Conservation (phyloP, 2,888 invertebrate species). For the Empis stercorea region DNA sequence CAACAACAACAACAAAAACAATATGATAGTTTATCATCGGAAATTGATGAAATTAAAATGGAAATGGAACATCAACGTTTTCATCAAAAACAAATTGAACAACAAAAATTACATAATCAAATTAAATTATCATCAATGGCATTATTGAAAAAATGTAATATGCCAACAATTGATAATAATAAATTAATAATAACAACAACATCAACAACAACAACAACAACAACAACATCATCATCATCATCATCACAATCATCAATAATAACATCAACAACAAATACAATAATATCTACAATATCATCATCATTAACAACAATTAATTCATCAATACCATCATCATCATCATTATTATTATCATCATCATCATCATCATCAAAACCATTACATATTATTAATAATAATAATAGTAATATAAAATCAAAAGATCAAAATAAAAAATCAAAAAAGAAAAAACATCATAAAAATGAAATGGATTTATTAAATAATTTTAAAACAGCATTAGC, state of each 20-base stretch:
- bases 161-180: no score
- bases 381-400: slow-evolving; percentile 1
- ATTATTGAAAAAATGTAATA: no score
- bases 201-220: no score
- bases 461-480: slow-evolving; percentile 34
- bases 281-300: neutral
- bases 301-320: neutral
- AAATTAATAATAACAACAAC: neutral
- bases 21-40: slow-evolving; percentile 28
- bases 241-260: slow-evolving; percentile 2
- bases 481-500: slow-evolving; percentile 28
- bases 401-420: slow-evolving; percentile 13
- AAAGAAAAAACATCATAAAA: slow-evolving; percentile 30
- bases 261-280: slow-evolving; percentile 1
- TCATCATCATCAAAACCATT: slow-evolving; percentile 2
- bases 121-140: no score
- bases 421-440: slow-evolving; percentile 13
- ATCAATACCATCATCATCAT: slow-evolving; percentile 4
- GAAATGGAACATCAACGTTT: slow-evolving; percentile 7
- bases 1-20: no score
- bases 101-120: neutral
- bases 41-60: slow-evolving; percentile 36
- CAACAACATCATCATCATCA: neutral
- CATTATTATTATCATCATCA: slow-evolving; percentile 7
- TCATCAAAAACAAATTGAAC: slow-evolving; percentile 3